phyloP scores from a whole-genome alignment of 2,888 invertebrate species.

The Ceraclea dissimilis region DNA sequence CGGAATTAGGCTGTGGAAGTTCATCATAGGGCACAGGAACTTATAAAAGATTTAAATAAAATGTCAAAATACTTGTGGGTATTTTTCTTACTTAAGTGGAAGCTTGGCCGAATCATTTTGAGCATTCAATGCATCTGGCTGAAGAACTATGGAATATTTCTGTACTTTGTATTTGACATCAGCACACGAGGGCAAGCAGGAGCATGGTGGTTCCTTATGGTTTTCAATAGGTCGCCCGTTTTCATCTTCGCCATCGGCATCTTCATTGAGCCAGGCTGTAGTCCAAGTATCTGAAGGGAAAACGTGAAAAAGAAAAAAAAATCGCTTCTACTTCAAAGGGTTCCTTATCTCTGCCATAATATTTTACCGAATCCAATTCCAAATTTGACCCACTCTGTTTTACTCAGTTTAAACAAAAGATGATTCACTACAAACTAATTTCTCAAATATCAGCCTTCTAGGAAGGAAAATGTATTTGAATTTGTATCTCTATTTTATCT shows the following conservation, averaged over 20 bases:
- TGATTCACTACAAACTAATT: too few species aligned
- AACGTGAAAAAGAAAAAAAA: background rate
- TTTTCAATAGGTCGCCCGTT: slow-evolving; percentile 34
- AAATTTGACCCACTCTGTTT: too few species aligned
- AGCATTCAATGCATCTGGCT: slow-evolving; percentile 34
- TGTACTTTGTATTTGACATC: slow-evolving; percentile 49
- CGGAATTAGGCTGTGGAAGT: too few species aligned
- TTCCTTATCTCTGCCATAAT: too few species aligned
- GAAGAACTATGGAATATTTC: slow-evolving; percentile 39
- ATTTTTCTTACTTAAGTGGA: slow-evolving; percentile 17
- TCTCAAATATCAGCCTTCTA: too few species aligned
- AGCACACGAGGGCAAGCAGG: slow-evolving; percentile 56
- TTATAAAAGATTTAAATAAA: too few species aligned
- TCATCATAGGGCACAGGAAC: too few species aligned
- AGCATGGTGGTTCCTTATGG: slow-evolving; percentile 45
- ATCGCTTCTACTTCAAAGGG: background rate
- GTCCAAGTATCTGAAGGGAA: slow-evolving; percentile 27
- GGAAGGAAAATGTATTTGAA: background rate
- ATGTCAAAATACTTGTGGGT: too few species aligned
- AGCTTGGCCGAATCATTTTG: slow-evolving; percentile 35
- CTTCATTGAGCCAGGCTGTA: slow-evolving; percentile 28
- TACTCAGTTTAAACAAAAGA: too few species aligned
- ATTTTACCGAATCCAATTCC: too few species aligned
- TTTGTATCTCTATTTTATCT: background rate
- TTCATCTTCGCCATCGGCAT: slow-evolving; percentile 33